Percentiles rank a stretch among this genome's conserved stretches.
Conservation (phyloP, 2,797 vertebrate species). For the Ibycter americanus region DNA sequence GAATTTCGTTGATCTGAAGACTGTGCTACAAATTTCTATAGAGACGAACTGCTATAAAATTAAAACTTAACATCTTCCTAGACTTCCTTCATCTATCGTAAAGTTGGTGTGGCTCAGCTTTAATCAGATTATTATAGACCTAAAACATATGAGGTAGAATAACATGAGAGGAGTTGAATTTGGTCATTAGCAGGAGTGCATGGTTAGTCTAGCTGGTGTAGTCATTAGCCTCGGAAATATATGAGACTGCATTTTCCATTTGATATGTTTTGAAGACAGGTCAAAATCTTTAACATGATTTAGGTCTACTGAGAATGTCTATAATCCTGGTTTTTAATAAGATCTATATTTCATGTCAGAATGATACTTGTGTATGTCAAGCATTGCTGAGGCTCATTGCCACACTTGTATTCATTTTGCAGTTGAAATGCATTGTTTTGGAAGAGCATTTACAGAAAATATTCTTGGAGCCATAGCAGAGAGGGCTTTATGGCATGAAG, state of each 20-base stretch:
- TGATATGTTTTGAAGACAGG: background rate
- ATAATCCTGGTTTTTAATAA: conserved; percentile 18
- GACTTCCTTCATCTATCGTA: background rate
- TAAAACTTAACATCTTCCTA: conserved; percentile 9
- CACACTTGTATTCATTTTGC: background rate
- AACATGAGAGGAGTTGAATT: conserved; percentile 7
- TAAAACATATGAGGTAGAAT: background rate
- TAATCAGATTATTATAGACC: conserved; percentile 22
- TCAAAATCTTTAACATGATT: background rate
- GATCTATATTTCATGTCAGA: background rate
- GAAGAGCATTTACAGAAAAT: background rate
- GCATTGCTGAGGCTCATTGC: background rate
- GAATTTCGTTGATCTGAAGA: background rate
- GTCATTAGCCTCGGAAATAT: background rate
- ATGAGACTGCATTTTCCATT: background rate
- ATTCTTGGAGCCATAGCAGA: background rate
- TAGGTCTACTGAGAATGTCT: background rate
- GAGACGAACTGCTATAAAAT: conserved; percentile 16
- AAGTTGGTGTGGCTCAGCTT: background rate
- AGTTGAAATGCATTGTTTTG: background rate
- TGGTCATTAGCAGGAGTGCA: background rate
- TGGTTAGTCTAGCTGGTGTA: background rate
- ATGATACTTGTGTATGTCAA: background rate
- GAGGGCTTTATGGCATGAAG: background rate
- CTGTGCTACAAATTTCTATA: background rate